phyloP scores from a whole-genome alignment of 2,113 vertebrate genomes.

The Dendropsophus ebraccatus region DNA sequence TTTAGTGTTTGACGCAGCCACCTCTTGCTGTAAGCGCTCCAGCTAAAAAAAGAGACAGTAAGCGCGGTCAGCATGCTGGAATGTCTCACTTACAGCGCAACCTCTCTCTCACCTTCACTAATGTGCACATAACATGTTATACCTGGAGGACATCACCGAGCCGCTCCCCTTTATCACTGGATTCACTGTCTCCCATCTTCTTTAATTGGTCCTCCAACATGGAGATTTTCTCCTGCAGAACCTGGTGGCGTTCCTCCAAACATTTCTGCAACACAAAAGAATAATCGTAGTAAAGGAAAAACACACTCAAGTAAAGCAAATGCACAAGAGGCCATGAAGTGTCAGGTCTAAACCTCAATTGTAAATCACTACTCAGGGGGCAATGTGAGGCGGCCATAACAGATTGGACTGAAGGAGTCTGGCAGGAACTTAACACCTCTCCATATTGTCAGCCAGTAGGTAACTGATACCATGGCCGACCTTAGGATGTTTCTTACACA shows the following conservation, averaged over 20 bases:
- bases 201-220: conserved; percentile 84
- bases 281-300: too few species aligned
- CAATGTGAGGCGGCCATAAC: too few species aligned
- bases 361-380: too few species aligned
- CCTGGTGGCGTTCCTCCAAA: conserved; percentile 84
- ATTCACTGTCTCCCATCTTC: conserved; percentile 64
- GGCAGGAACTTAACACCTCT: too few species aligned
- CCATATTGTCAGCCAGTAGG: too few species aligned
- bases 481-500: too few species aligned
- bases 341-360: too few species aligned
- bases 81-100: background rate
- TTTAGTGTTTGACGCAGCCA: conserved; percentile 65
- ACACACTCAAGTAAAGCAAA: too few species aligned
- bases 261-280: conserved; percentile 75
- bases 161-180: conserved; percentile 84
- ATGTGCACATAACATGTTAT: conserved; percentile 25
- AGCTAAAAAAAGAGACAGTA: conserved; percentile 65
- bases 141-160: conserved; percentile 89
- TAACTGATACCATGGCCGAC: too few species aligned
- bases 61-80: background rate
- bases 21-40: conserved; percentile 79
- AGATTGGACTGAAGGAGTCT: too few species aligned
- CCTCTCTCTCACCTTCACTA: background rate
- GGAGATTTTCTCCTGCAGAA: conserved; percentile 88
- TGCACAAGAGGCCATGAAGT: too few species aligned